Percentiles rank a stretch among this genome's conserved stretches.
These are phyloP conservation scores for Catotricha subobsoleta DNA, from an alignment of 2,888 invertebrate species.

Conservation along the genomic window DNA sequence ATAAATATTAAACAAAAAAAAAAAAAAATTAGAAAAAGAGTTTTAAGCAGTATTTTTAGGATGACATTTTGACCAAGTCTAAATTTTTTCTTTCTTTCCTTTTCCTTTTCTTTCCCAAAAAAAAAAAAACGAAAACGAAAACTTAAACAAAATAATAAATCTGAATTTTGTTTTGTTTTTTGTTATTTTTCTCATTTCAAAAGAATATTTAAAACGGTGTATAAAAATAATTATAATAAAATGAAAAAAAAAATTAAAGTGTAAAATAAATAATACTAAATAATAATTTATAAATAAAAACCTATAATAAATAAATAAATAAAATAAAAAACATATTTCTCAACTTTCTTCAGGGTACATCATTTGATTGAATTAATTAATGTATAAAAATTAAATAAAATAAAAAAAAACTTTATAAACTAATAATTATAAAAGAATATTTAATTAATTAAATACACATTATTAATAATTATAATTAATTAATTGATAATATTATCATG, in stretches of 20 bases:
- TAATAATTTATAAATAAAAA: neutral
- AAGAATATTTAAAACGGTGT: neutral
- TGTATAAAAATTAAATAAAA: no score
- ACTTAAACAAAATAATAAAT: no score
- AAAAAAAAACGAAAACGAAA: no score
- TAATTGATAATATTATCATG: no score
- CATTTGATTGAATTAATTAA: no score
- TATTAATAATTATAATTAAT: no score
- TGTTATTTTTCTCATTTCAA: neutral
- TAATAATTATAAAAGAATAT: no score
- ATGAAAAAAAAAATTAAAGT: neutral
- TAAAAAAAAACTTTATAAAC: no score
- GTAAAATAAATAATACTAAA: neutral
- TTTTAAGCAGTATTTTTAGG: neutral
- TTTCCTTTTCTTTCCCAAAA: no score
- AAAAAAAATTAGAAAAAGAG: neutral
- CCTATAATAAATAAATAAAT: neutral
- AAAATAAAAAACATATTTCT: neutral
- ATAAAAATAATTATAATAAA: neutral
- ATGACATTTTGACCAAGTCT: neutral
- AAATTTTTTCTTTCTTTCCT: neutral
- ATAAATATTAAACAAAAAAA: neutral
- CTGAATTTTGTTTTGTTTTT: neutral
- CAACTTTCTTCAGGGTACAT: conserved; percentile 7
- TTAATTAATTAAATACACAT: no score